Conservation (phyloP, 2,888 invertebrate species). For the Cerceris ruficornis region DNA sequence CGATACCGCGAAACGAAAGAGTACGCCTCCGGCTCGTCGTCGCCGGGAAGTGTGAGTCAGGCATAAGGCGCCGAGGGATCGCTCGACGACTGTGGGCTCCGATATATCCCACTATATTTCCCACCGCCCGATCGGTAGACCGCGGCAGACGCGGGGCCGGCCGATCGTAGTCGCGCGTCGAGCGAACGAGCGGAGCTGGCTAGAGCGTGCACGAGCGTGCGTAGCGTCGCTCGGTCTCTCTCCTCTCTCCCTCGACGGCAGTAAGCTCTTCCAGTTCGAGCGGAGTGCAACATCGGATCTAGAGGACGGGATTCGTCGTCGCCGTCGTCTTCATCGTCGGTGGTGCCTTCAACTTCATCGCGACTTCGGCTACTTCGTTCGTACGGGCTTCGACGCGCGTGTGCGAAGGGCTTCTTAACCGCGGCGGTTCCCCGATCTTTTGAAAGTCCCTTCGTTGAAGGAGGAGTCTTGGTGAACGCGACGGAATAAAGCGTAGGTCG, state of each 20-base stretch:
- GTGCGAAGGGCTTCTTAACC: no score
- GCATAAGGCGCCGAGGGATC: conserved; percentile 23
- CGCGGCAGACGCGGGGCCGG: conserved; percentile 7
- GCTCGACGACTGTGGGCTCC: neutral
- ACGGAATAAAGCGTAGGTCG: neutral
- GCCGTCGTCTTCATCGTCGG: neutral
- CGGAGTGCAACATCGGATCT: conserved; percentile 17
- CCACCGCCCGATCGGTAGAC: conserved; percentile 51
- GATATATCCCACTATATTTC: conserved; percentile 30
- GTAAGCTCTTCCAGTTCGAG: conserved; percentile 29
- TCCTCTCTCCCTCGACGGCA: conserved; percentile 1
- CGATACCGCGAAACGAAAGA: conserved; percentile 1
- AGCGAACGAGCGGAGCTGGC: neutral
- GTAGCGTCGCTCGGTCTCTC: conserved; percentile 24
- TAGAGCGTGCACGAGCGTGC: conserved; percentile 15
- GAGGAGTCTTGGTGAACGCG: no score
- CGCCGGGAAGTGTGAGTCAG: conserved; percentile 31
- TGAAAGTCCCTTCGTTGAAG: no score
- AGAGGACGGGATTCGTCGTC: neutral
- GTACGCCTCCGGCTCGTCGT: neutral
- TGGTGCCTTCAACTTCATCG: neutral
- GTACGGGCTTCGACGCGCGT: neutral
- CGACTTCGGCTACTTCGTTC: neutral
- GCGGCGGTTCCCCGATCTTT: no score
- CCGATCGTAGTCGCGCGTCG: conserved; percentile 36